Evolutionary conservation across 2,888 invertebrate species (phyloP), one percentile per base, ranked within the genome.

Genomic region (Nasonia oneida): DNA sequence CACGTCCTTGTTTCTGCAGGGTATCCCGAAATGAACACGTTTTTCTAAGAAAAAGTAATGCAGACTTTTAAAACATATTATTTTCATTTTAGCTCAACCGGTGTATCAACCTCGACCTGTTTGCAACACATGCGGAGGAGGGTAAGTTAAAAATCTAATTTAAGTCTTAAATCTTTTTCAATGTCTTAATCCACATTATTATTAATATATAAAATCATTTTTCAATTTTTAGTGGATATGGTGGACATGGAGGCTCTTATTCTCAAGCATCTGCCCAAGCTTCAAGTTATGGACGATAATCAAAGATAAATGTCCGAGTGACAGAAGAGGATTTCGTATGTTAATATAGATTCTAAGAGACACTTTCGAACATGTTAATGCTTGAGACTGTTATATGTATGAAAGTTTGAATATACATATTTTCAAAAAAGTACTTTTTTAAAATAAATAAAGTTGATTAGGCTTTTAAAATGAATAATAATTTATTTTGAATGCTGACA

Each of bases 231-330:
- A 81, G 85, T 23, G 81, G 85, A 53, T 18, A 53, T 1, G 18
- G 70, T n/a, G 29, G 67, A 37, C 18, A 37, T 3, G 83, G 87
- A 23, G 83, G 83, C 10, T 86, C 90, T 2, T 89, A 89, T 1
- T 89, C 92, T 10, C 89, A 90, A 71, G 89, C 92, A 12, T 90
- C 91, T 0, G 91, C 92, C 0, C 89, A 89, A 70, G 88, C 92
- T 18, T 77, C 81, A 29, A 42, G 83, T 42, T 85, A 87, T 71
- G 87, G 87, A 81, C 57, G 81, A 77, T 87, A 87, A 57, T 77
- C 79, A 53, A 12, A 50, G 29, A n/a, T 53, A n/a, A 33, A 18
- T 12, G 61, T 23, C 18, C 12, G 1, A 23, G 3, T 3, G 29
- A 3, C 15, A 1, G 33, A 6, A 33, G 33, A 12, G n/a, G 67